Percentiles rank a stretch among this genome's conserved stretches.
phyloP scores from a whole-genome alignment of 1,140 invertebrate species.

The Papilio polyxenes region DNA sequence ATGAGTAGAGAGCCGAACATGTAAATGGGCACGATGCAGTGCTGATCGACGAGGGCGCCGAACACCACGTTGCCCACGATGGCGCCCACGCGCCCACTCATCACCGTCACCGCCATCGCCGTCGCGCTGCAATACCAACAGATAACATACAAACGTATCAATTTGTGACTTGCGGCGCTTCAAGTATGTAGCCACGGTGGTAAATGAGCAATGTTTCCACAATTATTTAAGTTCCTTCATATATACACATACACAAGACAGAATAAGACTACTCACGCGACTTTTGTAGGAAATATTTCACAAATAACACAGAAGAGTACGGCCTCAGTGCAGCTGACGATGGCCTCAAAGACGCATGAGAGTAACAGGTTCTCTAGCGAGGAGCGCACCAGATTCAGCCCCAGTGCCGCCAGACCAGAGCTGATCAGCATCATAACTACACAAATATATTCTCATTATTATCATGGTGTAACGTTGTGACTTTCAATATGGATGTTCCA shows the following conservation, averaged over 20 bases:
- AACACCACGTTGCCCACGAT: constrained; percentile 82
- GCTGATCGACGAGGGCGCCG: constrained; percentile 80
- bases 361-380: constrained; percentile 79
- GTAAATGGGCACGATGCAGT: constrained; percentile 81
- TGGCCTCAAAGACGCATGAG: constrained; percentile 81
- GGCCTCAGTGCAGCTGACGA: constrained; percentile 81
- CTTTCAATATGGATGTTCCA: too few relatives aligned
- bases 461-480: background rate
- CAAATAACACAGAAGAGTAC: constrained; percentile 82
- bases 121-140: constrained; percentile 69
- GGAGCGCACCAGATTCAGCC: constrained; percentile 81
- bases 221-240: too few relatives aligned
- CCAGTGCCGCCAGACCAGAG: constrained; percentile 80
- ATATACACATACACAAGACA: too few relatives aligned
- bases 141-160: background rate
- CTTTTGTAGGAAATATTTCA: constrained; percentile 81
- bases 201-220: too few relatives aligned
- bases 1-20: constrained; percentile 80
- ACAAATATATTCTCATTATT: constrained; percentile 24
- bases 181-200: background rate
- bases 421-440: constrained; percentile 80
- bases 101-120: constrained; percentile 81
- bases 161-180: too few relatives aligned
- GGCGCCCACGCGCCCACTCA: constrained; percentile 80
- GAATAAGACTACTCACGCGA: constrained; percentile 63